Conservation (phyloP, 92 coral and sea anemone genomes). For the Porites rus region DNA sequence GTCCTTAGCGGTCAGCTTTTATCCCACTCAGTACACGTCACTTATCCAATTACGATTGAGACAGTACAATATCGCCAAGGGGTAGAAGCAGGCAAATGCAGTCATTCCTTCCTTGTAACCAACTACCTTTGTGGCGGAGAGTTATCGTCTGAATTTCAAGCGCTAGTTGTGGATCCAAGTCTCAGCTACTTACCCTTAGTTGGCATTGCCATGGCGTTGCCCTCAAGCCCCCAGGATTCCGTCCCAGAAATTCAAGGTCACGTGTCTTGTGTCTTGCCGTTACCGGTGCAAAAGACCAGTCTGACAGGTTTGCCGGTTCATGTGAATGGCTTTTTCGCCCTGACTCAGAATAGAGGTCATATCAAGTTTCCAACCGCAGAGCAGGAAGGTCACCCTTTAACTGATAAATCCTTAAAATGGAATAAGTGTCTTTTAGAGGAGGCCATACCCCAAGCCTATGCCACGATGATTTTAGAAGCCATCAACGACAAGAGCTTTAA, state of each 20-base stretch:
- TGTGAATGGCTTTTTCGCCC: conserved; percentile 79
- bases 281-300: conserved; percentile 71
- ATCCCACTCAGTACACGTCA: conserved; percentile 13
- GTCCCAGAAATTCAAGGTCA: conserved; percentile 55
- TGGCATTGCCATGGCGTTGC: conserved; percentile 83
- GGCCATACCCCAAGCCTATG: conserved; percentile 78
- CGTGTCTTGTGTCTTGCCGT: conserved; percentile 73
- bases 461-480: conserved; percentile 55
- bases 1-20: conserved; percentile 25
- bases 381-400: conserved; percentile 52
- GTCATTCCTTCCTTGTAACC: conserved; percentile 64
- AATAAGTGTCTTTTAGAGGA: conserved; percentile 71
- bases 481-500: background rate
- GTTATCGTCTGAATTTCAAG: conserved; percentile 48
- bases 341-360: conserved; percentile 83
- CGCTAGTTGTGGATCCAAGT: conserved; percentile 46
- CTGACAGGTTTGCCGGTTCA: conserved; percentile 85
- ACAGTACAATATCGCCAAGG: conserved; percentile 10
- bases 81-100: background rate
- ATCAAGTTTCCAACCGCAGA: conserved; percentile 78
- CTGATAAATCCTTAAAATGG: conserved; percentile 79
- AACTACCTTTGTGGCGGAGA: conserved; percentile 62
- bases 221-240: background rate
- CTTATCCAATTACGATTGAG: conserved; percentile 45
- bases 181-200: conserved; percentile 83